Evolutionary conservation across 2,888 invertebrate species (phyloP), one percentile per base, ranked within the genome.

Genomic region (Glomeris marginata): DNA sequence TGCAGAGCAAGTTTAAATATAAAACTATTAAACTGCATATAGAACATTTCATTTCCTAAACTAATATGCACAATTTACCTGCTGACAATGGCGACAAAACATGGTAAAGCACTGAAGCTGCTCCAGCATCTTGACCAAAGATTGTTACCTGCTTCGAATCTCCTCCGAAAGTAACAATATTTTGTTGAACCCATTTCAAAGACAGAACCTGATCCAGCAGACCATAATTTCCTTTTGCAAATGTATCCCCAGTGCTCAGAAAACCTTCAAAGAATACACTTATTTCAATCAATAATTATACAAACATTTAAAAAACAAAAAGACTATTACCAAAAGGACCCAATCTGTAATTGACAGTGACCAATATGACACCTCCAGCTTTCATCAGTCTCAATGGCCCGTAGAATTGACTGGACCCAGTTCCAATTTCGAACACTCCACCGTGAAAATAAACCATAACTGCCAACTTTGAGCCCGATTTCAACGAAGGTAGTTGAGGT

Each of bases 51-150:
- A 41, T 13, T 13, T 13, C 10, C 11, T 13, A 41, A 13, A 41
- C 10, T 41, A 21, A 21, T 43, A 28, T 11, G 10, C 10, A 35
- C 6, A 13, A 13, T 4, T 22, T 37, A 38, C 50, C 50, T 50
- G 44, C 45, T 2, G 50, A 50, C 15, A 45, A 33, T 45, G 50
- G 50, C 11, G 50, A 45, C 18, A 50, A 5, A 2, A 50, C 4
- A 33, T 50, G 50, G 22, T 37, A 45, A 22, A 50, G 45, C 13
- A 38, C 50, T 15, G 50, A 50, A 8, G 50, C 50, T 20, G 45
- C 50, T 21, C 50, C 50, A 40, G 50, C 44, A n/a, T 50, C 50
- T 20, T 45, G 43, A n/a, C 50, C 50, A 37, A 50, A 45, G 28
- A 50, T 37, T 13, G 50, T 50, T 11, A 50, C 45, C 16, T 22